A percentile compares a stretch with the other conserved stretches of the same genome.
phyloP scores from a whole-genome alignment of 2,113 vertebrate species.

The Eonycteris spelaea region DNA sequence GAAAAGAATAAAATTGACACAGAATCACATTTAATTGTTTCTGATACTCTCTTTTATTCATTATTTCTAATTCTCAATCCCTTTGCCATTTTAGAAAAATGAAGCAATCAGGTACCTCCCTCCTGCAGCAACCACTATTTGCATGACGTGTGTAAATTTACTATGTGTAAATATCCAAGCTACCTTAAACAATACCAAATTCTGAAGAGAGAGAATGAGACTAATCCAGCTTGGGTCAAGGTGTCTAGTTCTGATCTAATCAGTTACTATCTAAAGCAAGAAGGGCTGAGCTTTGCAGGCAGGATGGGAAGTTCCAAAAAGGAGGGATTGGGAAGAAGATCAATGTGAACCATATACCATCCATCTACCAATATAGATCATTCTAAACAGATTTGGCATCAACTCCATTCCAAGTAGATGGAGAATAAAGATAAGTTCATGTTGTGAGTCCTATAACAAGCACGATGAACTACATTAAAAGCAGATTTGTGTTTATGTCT shows the following conservation, averaged over 20 bases:
- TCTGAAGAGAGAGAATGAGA: neutral
- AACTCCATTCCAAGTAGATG: neutral
- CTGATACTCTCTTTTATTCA: neutral
- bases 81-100: neutral
- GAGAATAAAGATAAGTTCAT: neutral
- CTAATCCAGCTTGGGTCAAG: neutral
- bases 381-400: neutral
- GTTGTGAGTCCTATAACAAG: neutral
- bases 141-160: neutral
- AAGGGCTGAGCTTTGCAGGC: rapidly evolving
- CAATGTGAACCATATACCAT: neutral
- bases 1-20: neutral
- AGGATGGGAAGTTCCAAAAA: neutral
- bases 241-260: neutral
- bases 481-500: neutral
- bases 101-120: neutral
- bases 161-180: neutral
- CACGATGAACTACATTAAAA: neutral
- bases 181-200: neutral
- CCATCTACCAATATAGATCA: neutral
- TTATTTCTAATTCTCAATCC: neutral
- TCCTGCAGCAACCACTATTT: neutral
- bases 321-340: neutral
- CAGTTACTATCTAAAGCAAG: neutral
- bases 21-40: neutral